Percentiles rank a stretch among this genome's conserved stretches.
Conservation (phyloP, 2,888 invertebrate species). For the Pinctada fucata region DNA sequence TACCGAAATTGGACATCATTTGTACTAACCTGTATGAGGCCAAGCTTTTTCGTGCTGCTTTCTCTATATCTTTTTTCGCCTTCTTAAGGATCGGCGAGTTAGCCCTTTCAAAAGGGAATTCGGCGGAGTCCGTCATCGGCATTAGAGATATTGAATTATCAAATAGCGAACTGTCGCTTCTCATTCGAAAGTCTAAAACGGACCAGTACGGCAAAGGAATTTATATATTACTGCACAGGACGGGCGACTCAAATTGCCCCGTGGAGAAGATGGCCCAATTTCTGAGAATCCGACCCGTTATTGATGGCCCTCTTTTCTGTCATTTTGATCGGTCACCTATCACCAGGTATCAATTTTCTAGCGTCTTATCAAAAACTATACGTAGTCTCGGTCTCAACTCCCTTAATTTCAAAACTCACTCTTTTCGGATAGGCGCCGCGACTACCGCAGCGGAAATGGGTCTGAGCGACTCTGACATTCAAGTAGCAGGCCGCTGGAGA, state of each 20-base stretch:
- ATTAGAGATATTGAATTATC: not conserved
- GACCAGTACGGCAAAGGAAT: constrained; percentile 11
- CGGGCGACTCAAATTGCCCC: not conserved
- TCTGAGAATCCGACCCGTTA: not conserved
- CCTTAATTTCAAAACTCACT: no score
- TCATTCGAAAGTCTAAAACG: constrained; percentile 7
- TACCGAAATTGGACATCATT: not conserved
- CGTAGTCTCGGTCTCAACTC: no score
- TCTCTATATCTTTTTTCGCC: constrained; percentile 1
- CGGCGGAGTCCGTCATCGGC: not conserved
- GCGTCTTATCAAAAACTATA: no score
- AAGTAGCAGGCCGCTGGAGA: no score
- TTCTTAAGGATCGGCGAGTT: constrained; percentile 14
- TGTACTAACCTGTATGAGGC: not conserved
- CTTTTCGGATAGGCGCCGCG: no score
- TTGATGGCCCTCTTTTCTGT: constrained; percentile 7
- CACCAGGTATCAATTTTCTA: constrained; percentile 16
- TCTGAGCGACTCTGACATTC: no score
- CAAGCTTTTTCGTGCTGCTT: constrained; percentile 9
- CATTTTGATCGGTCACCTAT: constrained; percentile 2
- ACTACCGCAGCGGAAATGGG: no score
- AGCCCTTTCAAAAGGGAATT: not conserved
- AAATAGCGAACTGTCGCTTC: not conserved
- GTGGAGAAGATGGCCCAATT: not conserved
- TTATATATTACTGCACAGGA: not conserved